Percentiles rank a stretch among this genome's conserved stretches.
Evolutionary conservation across 1,140 invertebrate genomes (phyloP).

Genomic region (Drosophila pseudoobscura): DNA sequence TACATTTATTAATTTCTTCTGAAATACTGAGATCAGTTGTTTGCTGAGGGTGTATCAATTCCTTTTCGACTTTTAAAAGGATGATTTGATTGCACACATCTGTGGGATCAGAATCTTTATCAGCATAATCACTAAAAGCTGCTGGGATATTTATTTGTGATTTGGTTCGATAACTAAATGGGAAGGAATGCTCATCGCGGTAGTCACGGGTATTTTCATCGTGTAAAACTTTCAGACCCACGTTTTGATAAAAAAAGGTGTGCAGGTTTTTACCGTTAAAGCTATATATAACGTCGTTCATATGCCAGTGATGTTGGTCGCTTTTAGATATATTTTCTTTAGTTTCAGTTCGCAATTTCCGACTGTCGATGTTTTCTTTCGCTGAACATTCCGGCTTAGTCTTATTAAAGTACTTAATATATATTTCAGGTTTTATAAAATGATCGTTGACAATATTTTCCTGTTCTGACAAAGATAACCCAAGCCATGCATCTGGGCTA

Average conservation of each 20-base stretch:
- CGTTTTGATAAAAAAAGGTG: slow-evolving; percentile 55
- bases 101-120: neutral
- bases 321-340: slow-evolving; percentile 5
- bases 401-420: slow-evolving; percentile 43
- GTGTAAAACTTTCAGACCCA: slow-evolving; percentile 59
- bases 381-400: neutral
- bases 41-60: no score
- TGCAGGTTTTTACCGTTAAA: slow-evolving; percentile 53
- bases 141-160: slow-evolving; percentile 71
- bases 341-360: neutral
- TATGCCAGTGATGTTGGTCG: slow-evolving; percentile 1
- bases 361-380: no score
- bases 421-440: slow-evolving; percentile 66
- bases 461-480: slow-evolving; percentile 46
- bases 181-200: slow-evolving; percentile 74
- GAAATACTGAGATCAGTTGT: no score
- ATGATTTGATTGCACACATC: neutral
- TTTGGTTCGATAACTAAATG: slow-evolving; percentile 70
- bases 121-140: slow-evolving; percentile 10
- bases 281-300: slow-evolving; percentile 24
- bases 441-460: slow-evolving; percentile 59
- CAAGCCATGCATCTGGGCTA: slow-evolving; percentile 45
- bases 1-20: no score
- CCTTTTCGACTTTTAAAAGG: neutral
- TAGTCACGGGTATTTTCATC: slow-evolving; percentile 59